Evolutionary conservation across 2,797 vertebrate genomes (phyloP).

Genomic region (Halcyon badia): DNA sequence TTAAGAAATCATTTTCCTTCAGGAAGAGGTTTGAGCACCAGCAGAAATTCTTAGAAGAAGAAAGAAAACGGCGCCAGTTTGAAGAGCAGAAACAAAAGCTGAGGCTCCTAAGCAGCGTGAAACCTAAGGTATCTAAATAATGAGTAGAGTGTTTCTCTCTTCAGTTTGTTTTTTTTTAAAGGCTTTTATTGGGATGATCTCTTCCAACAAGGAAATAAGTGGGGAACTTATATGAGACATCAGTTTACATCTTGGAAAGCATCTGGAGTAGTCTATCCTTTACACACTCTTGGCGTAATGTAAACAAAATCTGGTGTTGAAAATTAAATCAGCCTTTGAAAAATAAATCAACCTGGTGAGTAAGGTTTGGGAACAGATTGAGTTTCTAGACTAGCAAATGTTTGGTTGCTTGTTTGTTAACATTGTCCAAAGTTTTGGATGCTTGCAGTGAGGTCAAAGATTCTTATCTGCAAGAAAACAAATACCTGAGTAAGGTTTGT

Average conservation of each 20-base stretch:
- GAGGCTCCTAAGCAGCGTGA: conserved; percentile 95
- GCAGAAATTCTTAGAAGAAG: conserved; percentile 96
- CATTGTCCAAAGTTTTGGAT: neutral
- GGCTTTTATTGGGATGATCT: neutral
- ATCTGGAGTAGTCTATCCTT: neutral
- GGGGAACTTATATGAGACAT: neutral
- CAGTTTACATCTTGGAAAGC: neutral
- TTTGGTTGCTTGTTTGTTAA: neutral
- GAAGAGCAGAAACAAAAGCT: conserved; percentile 99
- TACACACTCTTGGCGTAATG: neutral
- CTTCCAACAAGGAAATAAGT: neutral
- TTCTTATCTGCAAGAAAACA: neutral
- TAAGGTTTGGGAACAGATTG: neutral
- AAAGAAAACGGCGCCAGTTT: conserved; percentile 96
- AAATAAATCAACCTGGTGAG: neutral
- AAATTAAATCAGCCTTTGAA: neutral
- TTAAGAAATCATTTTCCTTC: neutral
- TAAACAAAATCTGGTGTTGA: neutral
- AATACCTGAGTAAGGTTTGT: neutral
- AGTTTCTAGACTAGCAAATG: neutral
- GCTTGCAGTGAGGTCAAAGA: neutral
- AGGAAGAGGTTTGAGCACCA: conserved; percentile 98
- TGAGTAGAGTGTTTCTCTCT: neutral
- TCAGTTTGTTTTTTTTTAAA: neutral
- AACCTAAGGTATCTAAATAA: conserved; percentile 89